phyloP scores from a whole-genome alignment of 1,140 invertebrate genomes.

The Brachionus manjavacas region DNA sequence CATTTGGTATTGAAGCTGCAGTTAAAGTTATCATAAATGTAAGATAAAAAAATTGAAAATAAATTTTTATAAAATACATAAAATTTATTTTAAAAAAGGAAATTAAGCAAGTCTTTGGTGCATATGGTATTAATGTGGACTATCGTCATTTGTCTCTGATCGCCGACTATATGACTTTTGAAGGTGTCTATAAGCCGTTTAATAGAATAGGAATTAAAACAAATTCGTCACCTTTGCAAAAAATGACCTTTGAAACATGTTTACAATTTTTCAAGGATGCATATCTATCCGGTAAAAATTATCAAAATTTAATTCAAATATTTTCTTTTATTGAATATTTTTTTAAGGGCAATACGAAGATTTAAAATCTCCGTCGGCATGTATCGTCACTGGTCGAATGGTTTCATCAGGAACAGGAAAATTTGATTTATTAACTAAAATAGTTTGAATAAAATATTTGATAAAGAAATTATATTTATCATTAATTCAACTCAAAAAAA shows the following conservation, averaged over 20 bases:
- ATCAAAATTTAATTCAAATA: not conserved
- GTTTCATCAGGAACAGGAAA: constrained; percentile 77
- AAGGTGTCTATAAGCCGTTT: constrained; percentile 80
- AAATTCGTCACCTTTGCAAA: constrained; percentile 83
- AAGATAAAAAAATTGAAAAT: not conserved
- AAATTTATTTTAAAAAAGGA: constrained; percentile 62
- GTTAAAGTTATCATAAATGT: constrained; percentile 73
- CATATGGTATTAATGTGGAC: constrained; percentile 92
- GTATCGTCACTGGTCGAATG: constrained; percentile 78
- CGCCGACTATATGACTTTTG: constrained; percentile 95
- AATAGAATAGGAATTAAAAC: constrained; percentile 81
- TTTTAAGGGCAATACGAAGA: constrained; percentile 66
- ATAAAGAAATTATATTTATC: not conserved
- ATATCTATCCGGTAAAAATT: constrained; percentile 61
- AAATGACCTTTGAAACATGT: constrained; percentile 95
- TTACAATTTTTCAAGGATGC: constrained; percentile 78
- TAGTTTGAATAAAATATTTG: constrained; percentile 32
- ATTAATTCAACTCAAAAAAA: too few species aligned
- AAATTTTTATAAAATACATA: not conserved
- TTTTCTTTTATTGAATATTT: not conserved
- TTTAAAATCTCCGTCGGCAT: constrained; percentile 77
- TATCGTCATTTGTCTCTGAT: constrained; percentile 83
- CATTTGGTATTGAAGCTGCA: constrained; percentile 93
- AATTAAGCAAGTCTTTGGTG: constrained; percentile 84
- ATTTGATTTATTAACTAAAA: constrained; percentile 62